Conservation (phyloP, 2,113 vertebrate species). For the Tachysurus vachellii region DNA sequence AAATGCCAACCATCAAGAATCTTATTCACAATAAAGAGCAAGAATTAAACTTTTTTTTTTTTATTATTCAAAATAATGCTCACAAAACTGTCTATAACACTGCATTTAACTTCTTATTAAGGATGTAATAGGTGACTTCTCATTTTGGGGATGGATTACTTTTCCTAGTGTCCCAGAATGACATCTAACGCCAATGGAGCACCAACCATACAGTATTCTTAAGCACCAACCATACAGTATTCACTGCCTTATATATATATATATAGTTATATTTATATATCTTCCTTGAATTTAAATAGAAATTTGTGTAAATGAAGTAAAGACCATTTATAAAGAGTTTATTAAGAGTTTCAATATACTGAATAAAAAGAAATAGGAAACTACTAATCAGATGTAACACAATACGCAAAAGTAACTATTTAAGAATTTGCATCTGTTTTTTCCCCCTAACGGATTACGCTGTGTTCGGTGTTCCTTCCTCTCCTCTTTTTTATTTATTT, state of each 20-base stretch:
- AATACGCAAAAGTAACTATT: constrained; percentile 3
- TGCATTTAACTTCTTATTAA: not conserved
- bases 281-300: not conserved
- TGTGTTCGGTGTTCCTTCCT: constrained; percentile 42
- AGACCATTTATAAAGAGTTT: not conserved
- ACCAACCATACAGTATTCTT: constrained; percentile 5
- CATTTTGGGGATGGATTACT: no score
- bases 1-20: constrained; percentile 63
- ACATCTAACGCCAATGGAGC: not conserved
- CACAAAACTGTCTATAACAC: not conserved
- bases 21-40: constrained; percentile 68
- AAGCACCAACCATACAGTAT: constrained; percentile 2
- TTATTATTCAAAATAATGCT: not conserved
- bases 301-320: constrained; percentile 10
- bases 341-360: constrained; percentile 21
- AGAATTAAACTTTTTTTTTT: constrained; percentile 37
- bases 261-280: not conserved
- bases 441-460: constrained; percentile 42
- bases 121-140: not conserved
- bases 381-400: not conserved
- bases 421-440: constrained; percentile 47
- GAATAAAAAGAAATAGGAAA: not conserved
- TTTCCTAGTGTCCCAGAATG: not conserved
- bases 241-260: not conserved
- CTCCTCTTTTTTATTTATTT: not conserved